Conservation (phyloP, 2,888 invertebrate species). For the Drosophila subquinaria region DNA sequence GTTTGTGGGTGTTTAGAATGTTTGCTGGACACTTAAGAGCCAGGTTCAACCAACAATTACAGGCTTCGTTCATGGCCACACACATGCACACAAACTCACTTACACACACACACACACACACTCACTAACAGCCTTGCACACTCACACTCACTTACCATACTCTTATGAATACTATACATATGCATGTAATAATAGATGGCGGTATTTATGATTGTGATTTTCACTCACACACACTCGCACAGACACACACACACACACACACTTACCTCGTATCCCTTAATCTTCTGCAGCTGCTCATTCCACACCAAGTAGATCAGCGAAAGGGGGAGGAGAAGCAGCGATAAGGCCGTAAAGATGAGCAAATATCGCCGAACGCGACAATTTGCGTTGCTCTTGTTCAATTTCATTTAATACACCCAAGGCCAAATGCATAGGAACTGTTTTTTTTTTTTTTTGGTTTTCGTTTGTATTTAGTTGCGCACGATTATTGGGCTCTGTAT, state of each 20-base stretch:
- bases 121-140: not conserved
- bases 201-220: slow-evolving; percentile 8
- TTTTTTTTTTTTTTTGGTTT: slow-evolving; percentile 15
- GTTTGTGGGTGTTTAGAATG: slow-evolving; percentile 12
- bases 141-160: not conserved
- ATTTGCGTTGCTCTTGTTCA: slow-evolving; percentile 82
- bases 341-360: slow-evolving; percentile 85
- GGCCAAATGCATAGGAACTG: slow-evolving; percentile 75
- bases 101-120: slow-evolving; percentile 23
- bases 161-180: slow-evolving; percentile 4
- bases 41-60: slow-evolving; percentile 37
- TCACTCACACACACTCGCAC: slow-evolving; percentile 83
- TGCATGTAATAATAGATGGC: slow-evolving; percentile 3
- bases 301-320: slow-evolving; percentile 85
- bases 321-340: slow-evolving; percentile 84
- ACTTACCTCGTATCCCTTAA: slow-evolving; percentile 86
- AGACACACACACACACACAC: no score
- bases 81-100: slow-evolving; percentile 10
- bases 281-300: slow-evolving; percentile 85
- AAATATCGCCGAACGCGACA: slow-evolving; percentile 86
- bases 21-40: slow-evolving; percentile 55
- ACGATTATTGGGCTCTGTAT: slow-evolving; percentile 5
- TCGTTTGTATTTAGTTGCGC: slow-evolving; percentile 24
- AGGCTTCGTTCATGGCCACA: slow-evolving; percentile 49
- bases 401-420: slow-evolving; percentile 84